A percentile compares a stretch with the other conserved stretches of the same genome.
Evolutionary conservation across 2,888 invertebrate genomes (phyloP).

Genomic region (Orthonevra nobilis): DNA sequence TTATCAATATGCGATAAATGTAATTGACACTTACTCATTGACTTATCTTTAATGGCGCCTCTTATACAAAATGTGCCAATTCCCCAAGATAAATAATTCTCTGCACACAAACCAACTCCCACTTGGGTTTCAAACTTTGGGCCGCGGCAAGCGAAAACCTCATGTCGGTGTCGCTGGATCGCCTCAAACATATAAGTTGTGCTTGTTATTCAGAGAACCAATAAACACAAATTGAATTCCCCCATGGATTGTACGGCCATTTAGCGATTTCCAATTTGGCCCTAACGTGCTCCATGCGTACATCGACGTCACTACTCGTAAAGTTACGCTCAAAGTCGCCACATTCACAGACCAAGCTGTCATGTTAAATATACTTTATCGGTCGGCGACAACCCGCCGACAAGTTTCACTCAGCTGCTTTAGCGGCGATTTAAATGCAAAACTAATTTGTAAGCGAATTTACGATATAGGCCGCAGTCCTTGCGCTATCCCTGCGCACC

Average conservation of each 20-base stretch:
- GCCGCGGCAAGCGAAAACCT: constrained; percentile 7
- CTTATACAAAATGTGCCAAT: constrained; percentile 12
- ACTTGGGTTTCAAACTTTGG: constrained; percentile 8
- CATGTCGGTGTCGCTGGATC: constrained; percentile 23
- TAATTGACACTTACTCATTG: no score
- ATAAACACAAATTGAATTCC: constrained; percentile 67
- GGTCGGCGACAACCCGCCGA: constrained; percentile 64
- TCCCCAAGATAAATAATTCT: constrained; percentile 3
- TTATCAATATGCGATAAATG: no score
- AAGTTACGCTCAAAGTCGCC: constrained; percentile 15
- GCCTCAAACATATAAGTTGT: constrained; percentile 21
- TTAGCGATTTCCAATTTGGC: constrained; percentile 67
- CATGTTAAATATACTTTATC: constrained; percentile 69
- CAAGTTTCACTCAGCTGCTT: constrained; percentile 67
- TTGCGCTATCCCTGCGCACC: constrained; percentile 16
- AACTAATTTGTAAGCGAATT: constrained; percentile 67
- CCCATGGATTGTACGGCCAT: constrained; percentile 35
- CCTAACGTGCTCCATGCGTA: constrained; percentile 35
- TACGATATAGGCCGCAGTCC: constrained; percentile 49
- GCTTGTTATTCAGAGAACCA: constrained; percentile 64
- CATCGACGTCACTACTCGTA: constrained; percentile 14
- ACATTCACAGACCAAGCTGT: constrained; percentile 54
- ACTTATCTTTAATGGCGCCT: background rate
- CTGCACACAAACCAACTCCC: background rate
- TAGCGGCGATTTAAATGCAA: constrained; percentile 66